Conservation (phyloP, 2,888 invertebrate genomes). For the Bugula neritina region DNA sequence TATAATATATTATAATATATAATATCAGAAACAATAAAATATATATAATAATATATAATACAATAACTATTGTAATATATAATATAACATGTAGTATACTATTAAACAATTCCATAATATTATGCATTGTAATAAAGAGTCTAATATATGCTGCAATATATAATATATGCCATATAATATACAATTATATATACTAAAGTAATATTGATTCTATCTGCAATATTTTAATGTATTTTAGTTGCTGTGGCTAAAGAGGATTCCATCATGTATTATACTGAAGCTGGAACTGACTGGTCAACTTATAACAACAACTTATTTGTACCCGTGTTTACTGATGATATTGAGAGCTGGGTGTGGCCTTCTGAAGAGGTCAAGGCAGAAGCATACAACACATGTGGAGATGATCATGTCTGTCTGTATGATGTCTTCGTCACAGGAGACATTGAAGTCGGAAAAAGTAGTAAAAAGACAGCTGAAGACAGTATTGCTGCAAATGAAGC, state of each 20-base stretch:
- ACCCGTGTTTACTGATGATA: slow-evolving; percentile 11
- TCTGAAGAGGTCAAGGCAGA: neutral
- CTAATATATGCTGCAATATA: no score
- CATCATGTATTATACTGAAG: slow-evolving; percentile 8
- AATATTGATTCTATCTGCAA: no score
- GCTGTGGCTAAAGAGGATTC: neutral
- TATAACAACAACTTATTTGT: slow-evolving; percentile 18
- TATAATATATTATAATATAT: no score
- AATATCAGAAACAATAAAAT: no score
- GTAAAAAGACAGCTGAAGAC: slow-evolving; percentile 20
- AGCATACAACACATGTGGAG: neutral
- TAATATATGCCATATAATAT: no score
- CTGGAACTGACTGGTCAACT: neutral
- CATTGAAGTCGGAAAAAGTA: neutral
- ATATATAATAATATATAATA: no score
- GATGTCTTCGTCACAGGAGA: slow-evolving; percentile 17
- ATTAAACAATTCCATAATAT: no score
- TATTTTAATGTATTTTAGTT: no score
- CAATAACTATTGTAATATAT: no score
- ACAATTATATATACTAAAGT: no score
- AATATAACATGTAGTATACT: no score
- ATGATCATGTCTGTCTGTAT: neutral
- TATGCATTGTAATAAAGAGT: no score
- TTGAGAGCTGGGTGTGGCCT: neutral
- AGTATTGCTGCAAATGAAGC: neutral